Percentiles rank a stretch among this genome's conserved stretches.
Conservation (phyloP, 2,888 invertebrate genomes). For the Athripsodes cinereus region DNA sequence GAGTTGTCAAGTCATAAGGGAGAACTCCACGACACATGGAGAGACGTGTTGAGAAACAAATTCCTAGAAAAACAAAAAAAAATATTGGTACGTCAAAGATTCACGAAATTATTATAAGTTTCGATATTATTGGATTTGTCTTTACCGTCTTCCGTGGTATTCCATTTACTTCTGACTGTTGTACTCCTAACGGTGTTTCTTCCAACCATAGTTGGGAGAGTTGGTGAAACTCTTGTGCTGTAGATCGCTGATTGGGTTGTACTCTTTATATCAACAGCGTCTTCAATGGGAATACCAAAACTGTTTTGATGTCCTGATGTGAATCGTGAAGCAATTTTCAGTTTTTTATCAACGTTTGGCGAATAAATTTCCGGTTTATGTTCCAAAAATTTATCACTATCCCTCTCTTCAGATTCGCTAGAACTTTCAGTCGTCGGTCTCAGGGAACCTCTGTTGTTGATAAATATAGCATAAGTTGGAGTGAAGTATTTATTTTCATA, state of each 20-base stretch:
- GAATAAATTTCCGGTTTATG: conserved; percentile 25
- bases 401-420: conserved; percentile 15
- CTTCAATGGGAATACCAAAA: conserved; percentile 57
- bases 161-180: conserved; percentile 34
- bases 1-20: conserved; percentile 60
- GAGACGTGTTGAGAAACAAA: conserved; percentile 49
- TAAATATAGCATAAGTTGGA: conserved; percentile 28
- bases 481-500: conserved; percentile 35
- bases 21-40: conserved; percentile 56
- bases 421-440: conserved; percentile 16
- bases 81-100: no score
- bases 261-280: conserved; percentile 48
- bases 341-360: conserved; percentile 14
- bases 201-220: conserved; percentile 48
- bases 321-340: conserved; percentile 35
- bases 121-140: no score
- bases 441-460: conserved; percentile 21
- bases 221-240: conserved; percentile 57
- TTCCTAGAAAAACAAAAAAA: conserved; percentile 34
- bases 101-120: no score
- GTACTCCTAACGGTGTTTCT: conserved; percentile 32
- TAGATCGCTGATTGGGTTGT: conserved; percentile 48
- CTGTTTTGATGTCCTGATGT: conserved; percentile 59
- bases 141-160: conserved; percentile 40
- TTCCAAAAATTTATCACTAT: conserved; percentile 22